Conservation (phyloP, 1,140 invertebrate genomes). For the Octopus bimaculoides region DNA sequence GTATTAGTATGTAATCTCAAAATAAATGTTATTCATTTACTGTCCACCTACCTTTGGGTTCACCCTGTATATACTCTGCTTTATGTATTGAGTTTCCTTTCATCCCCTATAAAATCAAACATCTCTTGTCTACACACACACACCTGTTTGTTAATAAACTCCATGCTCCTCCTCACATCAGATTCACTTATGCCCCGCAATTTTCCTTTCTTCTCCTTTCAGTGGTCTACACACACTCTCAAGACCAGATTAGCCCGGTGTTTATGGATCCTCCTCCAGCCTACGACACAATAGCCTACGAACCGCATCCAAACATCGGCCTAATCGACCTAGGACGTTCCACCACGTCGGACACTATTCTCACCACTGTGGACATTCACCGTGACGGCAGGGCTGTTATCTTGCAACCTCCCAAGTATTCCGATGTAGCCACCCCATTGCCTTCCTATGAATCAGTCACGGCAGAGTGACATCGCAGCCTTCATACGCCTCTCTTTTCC, state of each 20-base stretch:
- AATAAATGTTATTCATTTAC: too few relatives aligned
- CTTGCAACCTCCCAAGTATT: constrained; percentile 37
- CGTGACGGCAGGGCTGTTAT: constrained; percentile 22
- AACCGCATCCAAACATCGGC: neutral
- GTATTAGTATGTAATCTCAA: too few relatives aligned
- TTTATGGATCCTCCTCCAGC: constrained; percentile 32
- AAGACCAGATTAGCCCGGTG: constrained; percentile 28
- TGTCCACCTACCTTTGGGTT: too few relatives aligned
- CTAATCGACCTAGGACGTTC: constrained; percentile 1
- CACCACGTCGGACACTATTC: constrained; percentile 18
- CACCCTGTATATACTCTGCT: too few relatives aligned
- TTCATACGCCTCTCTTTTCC: too few relatives aligned
- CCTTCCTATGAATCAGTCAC: constrained; percentile 33
- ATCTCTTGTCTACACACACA: too few relatives aligned
- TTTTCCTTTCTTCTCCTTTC: constrained; percentile 14
- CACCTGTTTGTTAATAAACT: too few relatives aligned
- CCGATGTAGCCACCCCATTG: constrained; percentile 31
- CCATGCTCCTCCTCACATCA: too few relatives aligned
- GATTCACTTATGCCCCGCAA: neutral
- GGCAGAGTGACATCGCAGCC: too few relatives aligned
- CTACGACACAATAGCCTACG: constrained; percentile 32
- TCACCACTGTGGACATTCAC: constrained; percentile 17
- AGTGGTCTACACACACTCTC: constrained; percentile 41
- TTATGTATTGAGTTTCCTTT: too few relatives aligned
- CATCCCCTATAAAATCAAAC: too few relatives aligned